Base-by-base conservation (phyloP, 2,888 invertebrate genomes). In the Caenorhabditis sp. region DNA sequence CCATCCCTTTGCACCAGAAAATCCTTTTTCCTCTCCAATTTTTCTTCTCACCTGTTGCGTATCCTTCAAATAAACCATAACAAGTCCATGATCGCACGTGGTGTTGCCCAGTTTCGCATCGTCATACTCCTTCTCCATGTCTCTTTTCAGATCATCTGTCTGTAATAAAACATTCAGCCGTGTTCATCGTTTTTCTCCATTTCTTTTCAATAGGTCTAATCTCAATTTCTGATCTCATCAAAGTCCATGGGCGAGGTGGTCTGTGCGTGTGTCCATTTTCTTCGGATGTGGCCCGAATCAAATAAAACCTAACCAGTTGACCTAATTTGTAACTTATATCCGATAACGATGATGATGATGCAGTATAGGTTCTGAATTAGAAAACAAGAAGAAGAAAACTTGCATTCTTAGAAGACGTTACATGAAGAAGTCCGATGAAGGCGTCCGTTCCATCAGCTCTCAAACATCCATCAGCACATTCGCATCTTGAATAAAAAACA, bases 1-100 rank as follows among this genome's bases (percentile, higher is more conserved):
- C 7, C n/a, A 47, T 7, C 47, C 47, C n/a, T n/a, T n/a, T n/a
- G n/a, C n/a, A n/a, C 19, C 19, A 6, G 47, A 12, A 38, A 10
- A 12, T 38, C 12, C 26, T 28, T 58, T 12, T 38, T 38, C 12
- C 12, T 38, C 8, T 28, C 16, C n/a, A n/a, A n/a, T n/a, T n/a
- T 16, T 2, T 24, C 14, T 16, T 19, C 63, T 72, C 44, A 87
- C 89, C 88, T 89, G 86, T 70, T 89, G 89, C 1, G 89, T 87
- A 66, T 89, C 89, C 59, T 89, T 89, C 59, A 91, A 56, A 75
- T 91, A 91, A 19, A 90, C 86, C 70, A 91, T 84, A 56, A 91
- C 77, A 28, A 91, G 77, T 44, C 91, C 91, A 77, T 91, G 89
- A 73, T 90, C 90, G 76, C 91, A 91, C 6, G 86, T 87, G 19